A percentile compares a stretch with the other conserved stretches of the same genome.
These are phyloP conservation scores for Crenuchus spilurus DNA, from an alignment of 2,797 vertebrate genomes.

Conservation along the genomic window DNA sequence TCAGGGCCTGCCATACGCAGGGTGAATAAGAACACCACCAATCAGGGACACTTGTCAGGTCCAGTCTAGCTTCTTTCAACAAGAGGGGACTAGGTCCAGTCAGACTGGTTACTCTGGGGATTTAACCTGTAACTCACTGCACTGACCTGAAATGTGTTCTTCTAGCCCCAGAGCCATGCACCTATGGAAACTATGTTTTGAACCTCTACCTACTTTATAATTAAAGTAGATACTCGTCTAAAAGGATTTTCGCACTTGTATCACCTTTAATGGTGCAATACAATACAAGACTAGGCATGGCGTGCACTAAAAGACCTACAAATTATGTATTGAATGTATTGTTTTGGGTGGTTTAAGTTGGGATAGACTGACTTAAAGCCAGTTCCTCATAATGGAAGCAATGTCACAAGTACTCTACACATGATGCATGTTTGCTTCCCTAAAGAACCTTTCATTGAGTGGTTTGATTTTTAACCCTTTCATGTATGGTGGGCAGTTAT, in stretches of 20 bases:
- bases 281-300: not conserved
- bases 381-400: not conserved
- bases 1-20: conserved; percentile 3
- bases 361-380: not conserved
- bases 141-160: not conserved
- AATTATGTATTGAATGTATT: not conserved
- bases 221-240: not conserved
- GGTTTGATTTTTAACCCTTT: no score
- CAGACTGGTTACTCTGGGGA: conserved; percentile 16
- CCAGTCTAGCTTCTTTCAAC: conserved; percentile 13
- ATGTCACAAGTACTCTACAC: not conserved
- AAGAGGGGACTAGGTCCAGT: not conserved
- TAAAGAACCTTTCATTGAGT: not conserved
- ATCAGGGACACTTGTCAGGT: conserved; percentile 21
- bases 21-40: not conserved
- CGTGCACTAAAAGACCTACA: not conserved
- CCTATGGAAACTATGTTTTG: no score
- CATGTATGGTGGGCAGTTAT: no score
- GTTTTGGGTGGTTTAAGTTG: not conserved
- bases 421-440: not conserved
- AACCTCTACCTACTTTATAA: no score
- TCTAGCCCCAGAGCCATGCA: not conserved
- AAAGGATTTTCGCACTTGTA: not conserved
- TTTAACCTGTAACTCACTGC: conserved; percentile 3
- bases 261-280: not conserved